These are phyloP conservation scores for Meles meles DNA, from an alignment of 2,113 vertebrate species.

Conservation along the genomic window DNA sequence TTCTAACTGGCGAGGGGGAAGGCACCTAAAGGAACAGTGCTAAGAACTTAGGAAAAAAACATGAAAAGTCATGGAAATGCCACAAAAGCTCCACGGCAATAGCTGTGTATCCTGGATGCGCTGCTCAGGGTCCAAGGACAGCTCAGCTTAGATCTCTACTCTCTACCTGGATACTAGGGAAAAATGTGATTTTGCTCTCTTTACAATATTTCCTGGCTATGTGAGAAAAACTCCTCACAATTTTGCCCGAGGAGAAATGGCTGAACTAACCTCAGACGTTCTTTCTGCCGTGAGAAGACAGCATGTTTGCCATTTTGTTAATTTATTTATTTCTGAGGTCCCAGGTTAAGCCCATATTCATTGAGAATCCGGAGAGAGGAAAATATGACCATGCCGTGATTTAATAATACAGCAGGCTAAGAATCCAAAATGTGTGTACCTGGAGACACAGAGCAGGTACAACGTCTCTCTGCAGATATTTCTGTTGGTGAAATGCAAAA, in stretches of 20 bases:
- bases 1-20: not conserved
- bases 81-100: not conserved
- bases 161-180: not conserved
- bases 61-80: not conserved
- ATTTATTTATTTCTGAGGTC: not conserved
- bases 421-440: not conserved
- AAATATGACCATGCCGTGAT: accelerated
- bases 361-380: not conserved
- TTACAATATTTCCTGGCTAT: not conserved
- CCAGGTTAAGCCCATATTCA: not conserved
- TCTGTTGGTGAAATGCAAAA: not conserved
- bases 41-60: not conserved
- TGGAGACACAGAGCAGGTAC: not conserved
- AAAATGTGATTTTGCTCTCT: not conserved
- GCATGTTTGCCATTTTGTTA: not conserved
- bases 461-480: not conserved
- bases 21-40: not conserved
- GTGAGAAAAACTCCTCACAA: not conserved
- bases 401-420: not conserved
- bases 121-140: not conserved
- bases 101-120: not conserved
- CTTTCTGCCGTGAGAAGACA: not conserved
- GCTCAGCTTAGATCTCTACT: not conserved
- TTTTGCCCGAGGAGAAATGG: not conserved
- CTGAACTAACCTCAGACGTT: not conserved